Base-by-base conservation (phyloP, 2,113 vertebrate species). In the Muscicapa adusta region DNA sequence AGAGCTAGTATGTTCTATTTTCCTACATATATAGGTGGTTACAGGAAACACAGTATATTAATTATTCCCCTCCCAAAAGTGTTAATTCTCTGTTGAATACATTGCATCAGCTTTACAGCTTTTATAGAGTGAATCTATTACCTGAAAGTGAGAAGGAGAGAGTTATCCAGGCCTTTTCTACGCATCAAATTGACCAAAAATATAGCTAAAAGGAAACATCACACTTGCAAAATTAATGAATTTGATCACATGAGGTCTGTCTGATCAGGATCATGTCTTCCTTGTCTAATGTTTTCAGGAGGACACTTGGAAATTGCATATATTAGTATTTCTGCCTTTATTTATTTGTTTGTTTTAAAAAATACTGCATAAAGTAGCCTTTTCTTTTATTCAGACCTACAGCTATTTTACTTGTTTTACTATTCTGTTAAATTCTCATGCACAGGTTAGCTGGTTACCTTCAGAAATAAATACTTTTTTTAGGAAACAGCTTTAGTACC, bases 271-370 rank as follows among this genome's bases (percentile, higher is more conserved):
- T 6, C 7, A 24, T 20, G 5, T 47, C 4, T 79, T 65, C 68
- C 16, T 17, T 68, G 38, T n/a, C 3, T 61, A 66, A n/a, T 18
- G 2, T 53, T 73, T 57, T 65, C 18, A 23, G 40, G 4, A 19
- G 19, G 18, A 16, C 6, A 12, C 5, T 14, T 73, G 12, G 23
- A 60, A 65, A 68, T 47, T 16, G 3, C 1, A 0, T 54, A 57
- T 18, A 38, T 40, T 63, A 38, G 1, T 13, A 58, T 75, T 85
- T 70, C 22, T 78, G 12, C 2, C 29, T 47, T 38, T 38, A 9
- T 57, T 79, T 83, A 31, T 71, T 65, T 42, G 5, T 66, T 67
- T 60, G 2, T 12, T 84, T 53, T 72, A 9, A 18, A 6, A 84
- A 56, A 45, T 42, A 33, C 2, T 63, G 45, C 50, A 18, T 56